Evolutionary conservation across 2,113 vertebrate species (phyloP), one percentile per base, ranked within the genome.

Genomic region (Mustela lutreola): DNA sequence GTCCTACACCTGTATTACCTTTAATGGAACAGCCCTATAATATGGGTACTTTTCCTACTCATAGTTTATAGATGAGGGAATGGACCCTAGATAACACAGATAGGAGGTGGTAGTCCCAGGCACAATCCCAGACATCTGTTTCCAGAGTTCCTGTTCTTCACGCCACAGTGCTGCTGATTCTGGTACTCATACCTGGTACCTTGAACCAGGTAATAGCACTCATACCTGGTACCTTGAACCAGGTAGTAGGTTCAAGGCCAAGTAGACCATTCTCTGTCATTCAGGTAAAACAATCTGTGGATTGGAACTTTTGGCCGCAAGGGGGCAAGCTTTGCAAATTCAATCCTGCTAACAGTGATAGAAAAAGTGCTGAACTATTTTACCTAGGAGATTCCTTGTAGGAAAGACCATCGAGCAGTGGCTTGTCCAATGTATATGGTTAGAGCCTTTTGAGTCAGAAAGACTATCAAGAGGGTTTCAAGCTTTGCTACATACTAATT

Each of bases 281-380:
- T 36, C 31, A 60, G 16, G 28, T 3, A 50, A n/a, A 90, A 92
- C 36, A 56, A n/a, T 90, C 78, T 85, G 48, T 88, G 22, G 7
- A 33, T 36, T 93, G 24, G 39, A 63, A 62, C 31, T 82, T 79
- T 82, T 81, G 87, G 63, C 94, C 76, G 42, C 94, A 84, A 94
- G 94, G 93, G 48, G 67, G 65, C 89, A 95, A 96, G 63, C 73
- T 98, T 97, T 96, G 70, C 92, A 97, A 93, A 92, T 81, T 33
- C 75, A 86, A 26, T 48, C 56, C 24, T 22, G 60, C 42, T 89
- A 92, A 62, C 0, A 58, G 62, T 80, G 79, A 76, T 53, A 45
- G 53, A 48, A 65, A 60, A 76, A 22, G 39, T 39, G n/a, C 50
- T 76, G 19, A 21, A 48, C 42, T 62, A 76, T 45, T 58, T 36